Evolutionary conservation across 2,797 vertebrate species (phyloP).

Genomic region (Anabacerthia variegaticeps): DNA sequence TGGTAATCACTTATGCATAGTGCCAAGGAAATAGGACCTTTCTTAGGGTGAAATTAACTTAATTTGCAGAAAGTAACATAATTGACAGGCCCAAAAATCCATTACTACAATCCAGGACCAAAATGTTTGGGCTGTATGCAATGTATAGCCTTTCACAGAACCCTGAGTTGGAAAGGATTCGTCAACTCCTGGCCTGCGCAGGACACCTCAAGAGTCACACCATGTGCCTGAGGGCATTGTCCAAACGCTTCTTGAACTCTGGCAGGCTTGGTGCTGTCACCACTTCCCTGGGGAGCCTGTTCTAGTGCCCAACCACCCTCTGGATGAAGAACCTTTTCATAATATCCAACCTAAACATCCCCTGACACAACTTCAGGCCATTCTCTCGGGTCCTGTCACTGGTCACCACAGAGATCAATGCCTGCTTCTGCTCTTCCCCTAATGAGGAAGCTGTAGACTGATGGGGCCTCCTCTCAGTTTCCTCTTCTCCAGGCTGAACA

Average conservation of each 20-base stretch:
- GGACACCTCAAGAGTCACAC: too few relatives aligned
- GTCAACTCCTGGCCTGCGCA: not conserved
- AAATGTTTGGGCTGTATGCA: not conserved
- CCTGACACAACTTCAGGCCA: not conserved
- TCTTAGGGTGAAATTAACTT: not conserved
- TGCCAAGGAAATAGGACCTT: not conserved
- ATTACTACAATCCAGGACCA: not conserved
- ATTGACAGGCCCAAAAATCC: not conserved
- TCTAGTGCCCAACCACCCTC: fast-evolving
- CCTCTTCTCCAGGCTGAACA: not conserved
- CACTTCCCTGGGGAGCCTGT: not conserved
- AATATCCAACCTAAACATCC: not conserved
- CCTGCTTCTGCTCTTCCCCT: not conserved
- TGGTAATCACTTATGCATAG: not conserved
- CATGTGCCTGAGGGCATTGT: not conserved
- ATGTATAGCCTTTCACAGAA: not conserved
- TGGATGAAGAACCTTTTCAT: not conserved
- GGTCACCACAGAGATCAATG: not conserved
- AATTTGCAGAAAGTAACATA: not conserved
- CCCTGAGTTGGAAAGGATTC: not conserved
- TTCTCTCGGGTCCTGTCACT: fast-evolving
- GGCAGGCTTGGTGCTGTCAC: not conserved
- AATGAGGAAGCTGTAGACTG: fast-evolving
- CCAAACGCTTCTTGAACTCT: not conserved
- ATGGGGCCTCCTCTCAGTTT: fast-evolving